Percentiles rank a stretch among this genome's conserved stretches.
These are phyloP conservation scores for Pungitius pungitius DNA, from an alignment of 2,113 vertebrate species.

Conservation along the genomic window DNA sequence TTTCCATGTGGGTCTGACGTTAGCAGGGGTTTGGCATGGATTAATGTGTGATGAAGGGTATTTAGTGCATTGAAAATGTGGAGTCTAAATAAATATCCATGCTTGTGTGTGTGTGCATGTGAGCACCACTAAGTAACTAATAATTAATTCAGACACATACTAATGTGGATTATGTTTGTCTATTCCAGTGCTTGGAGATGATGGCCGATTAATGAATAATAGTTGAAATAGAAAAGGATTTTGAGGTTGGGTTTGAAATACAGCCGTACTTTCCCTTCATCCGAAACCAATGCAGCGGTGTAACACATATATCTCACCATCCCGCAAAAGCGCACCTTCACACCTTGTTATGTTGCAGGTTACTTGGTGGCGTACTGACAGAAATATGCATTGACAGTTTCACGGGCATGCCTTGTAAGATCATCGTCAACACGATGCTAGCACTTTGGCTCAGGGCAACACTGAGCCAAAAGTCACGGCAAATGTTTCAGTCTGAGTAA, in stretches of 20 bases:
- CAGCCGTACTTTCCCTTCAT: background rate
- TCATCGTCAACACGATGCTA: slow-evolving; percentile 51
- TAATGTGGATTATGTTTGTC: slow-evolving; percentile 4
- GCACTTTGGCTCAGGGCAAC: slow-evolving; percentile 55
- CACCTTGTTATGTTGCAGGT: slow-evolving; percentile 26
- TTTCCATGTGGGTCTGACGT: slow-evolving; percentile 11
- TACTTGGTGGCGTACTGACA: slow-evolving; percentile 39
- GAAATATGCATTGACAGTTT: slow-evolving; percentile 63
- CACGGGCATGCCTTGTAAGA: slow-evolving; percentile 55
- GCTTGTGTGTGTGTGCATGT: slow-evolving; percentile 2
- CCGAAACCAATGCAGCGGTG: background rate
- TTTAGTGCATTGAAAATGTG: background rate
- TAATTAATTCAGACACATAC: slow-evolving; percentile 12
- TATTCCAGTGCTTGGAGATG: slow-evolving; percentile 9
- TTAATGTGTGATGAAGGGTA: background rate
- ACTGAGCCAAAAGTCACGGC: slow-evolving; percentile 55
- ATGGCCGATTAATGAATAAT: slow-evolving; percentile 13
- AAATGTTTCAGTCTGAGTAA: slow-evolving; percentile 53
- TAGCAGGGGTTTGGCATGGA: background rate
- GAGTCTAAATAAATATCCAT: slow-evolving; percentile 1
- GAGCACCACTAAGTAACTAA: background rate
- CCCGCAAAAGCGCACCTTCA: slow-evolving; percentile 32
- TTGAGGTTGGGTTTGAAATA: background rate
- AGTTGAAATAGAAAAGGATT: slow-evolving; percentile 6
- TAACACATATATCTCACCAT: slow-evolving; percentile 22